Evolutionary conservation across 2,888 invertebrate genomes (phyloP).

Genomic region (Hedya salicella): DNA sequence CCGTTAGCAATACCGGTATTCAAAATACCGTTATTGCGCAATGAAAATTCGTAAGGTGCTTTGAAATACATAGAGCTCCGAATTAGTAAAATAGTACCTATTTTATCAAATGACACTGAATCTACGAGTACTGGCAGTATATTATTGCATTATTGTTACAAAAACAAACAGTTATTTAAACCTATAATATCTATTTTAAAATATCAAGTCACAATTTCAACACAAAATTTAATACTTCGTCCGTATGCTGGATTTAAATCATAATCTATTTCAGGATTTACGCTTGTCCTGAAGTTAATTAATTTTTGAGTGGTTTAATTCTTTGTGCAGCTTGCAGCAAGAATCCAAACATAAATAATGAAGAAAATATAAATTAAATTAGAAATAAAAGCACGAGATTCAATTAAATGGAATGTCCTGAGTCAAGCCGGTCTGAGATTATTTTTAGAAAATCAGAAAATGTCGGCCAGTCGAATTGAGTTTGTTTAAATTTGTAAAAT

Average conservation of each 20-base stretch:
- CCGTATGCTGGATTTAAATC: neutral
- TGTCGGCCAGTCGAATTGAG: no score
- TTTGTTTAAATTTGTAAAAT: no score
- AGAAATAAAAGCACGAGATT: constrained; percentile 20
- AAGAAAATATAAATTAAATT: neutral
- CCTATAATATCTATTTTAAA: constrained; percentile 4
- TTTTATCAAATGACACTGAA: constrained; percentile 8
- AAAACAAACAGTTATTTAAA: neutral
- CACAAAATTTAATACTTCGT: neutral
- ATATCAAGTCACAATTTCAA: constrained; percentile 12
- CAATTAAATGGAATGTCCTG: constrained; percentile 15
- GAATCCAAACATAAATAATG: no score
- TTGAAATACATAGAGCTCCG: neutral
- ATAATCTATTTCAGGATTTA: no score
- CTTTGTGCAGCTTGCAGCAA: neutral
- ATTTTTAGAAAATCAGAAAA: no score
- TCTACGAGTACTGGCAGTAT: constrained; percentile 24
- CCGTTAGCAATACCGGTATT: no score
- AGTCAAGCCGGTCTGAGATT: constrained; percentile 9
- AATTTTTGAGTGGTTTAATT: neutral
- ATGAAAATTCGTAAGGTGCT: no score
- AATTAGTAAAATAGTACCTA: neutral
- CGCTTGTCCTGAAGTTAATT: no score
- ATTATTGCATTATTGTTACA: constrained; percentile 19
- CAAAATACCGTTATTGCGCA: no score